Percentiles rank a stretch among this genome's conserved stretches.
phyloP scores from a whole-genome alignment of 2,888 invertebrate genomes.

The Lasioglossum calceatum region DNA sequence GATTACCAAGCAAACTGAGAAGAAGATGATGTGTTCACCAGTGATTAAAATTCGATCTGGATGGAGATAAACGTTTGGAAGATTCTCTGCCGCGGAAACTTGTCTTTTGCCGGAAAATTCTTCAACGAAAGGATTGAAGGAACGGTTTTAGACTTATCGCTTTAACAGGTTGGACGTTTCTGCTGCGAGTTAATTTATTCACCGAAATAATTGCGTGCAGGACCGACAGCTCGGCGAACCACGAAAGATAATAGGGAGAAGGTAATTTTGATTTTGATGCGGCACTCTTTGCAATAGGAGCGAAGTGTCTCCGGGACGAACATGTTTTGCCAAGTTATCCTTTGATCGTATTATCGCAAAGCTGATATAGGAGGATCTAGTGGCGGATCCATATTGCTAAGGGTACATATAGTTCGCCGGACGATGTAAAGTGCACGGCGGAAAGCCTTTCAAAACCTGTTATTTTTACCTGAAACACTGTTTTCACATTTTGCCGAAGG shows the following conservation, averaged over 20 bases:
- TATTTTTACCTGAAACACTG: constrained; percentile 66
- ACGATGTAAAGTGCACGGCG: constrained; percentile 61
- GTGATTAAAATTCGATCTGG: not conserved
- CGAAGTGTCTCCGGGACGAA: constrained; percentile 39
- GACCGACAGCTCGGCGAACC: not conserved
- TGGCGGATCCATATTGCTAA: constrained; percentile 52
- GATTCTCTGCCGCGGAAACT: not conserved
- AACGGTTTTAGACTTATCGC: not conserved
- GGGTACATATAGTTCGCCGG: constrained; percentile 29
- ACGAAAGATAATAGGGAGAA: constrained; percentile 17
- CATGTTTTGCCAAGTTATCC: constrained; percentile 58
- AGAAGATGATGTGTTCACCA: not conserved
- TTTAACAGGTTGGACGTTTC: not conserved
- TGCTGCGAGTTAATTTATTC: not conserved
- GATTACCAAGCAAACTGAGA: not conserved
- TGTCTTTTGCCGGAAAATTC: not conserved
- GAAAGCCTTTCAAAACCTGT: constrained; percentile 61
- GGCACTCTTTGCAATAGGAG: constrained; percentile 33
- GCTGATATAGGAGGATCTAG: constrained; percentile 52
- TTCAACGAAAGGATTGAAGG: not conserved
- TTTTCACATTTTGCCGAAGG: constrained; percentile 69
- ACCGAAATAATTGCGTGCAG: not conserved
- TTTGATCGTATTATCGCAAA: constrained; percentile 66
- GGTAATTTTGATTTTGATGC: constrained; percentile 35
- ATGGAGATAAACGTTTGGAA: not conserved